Base-by-base conservation (phyloP, 1,140 invertebrate genomes). In the Phthorimaea operculella region DNA sequence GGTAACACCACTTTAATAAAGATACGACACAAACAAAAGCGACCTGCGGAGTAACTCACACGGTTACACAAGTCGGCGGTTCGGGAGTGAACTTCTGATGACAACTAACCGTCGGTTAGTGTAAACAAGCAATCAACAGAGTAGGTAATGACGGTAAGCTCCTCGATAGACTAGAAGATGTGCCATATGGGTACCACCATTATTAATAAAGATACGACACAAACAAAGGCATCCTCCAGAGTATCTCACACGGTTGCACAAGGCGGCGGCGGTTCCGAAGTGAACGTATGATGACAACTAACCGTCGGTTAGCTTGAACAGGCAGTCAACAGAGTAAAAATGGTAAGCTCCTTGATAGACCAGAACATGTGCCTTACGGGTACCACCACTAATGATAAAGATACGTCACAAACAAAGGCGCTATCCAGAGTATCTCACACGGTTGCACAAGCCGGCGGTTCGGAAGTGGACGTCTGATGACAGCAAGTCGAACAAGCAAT, bases 51-150 rank as follows among this genome's bases (percentile, higher is more conserved):
- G 54, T 70, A 60, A 74, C 68, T 70, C 68, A 70, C 58, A 62
- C 61, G 63, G 55, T 72, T 72, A 58, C 66, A 62, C 62, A 70
- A 74, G 58, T 59, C 65, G 66, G 21, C 64, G 66, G 21, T 53
- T 72, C 66, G 74, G 72, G 79, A 76, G 70, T 74, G 68, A 74
- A 62, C 56, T 64, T 42, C 56, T 65, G 62, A 64, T 48, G 60
- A 70, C 66, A 65, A 52, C 58, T 67, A 75, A 78, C 72, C 63
- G 64, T 57, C 52, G 55, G 52, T 56, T 53, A 69, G 62, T 71
- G 69, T 47, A 28, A 4, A 4, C 21, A 28, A 28, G 21, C 21
- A 28, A 28, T 28, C 21, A 28, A 4, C 21, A 28, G 21, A 6
- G 6, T 28, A 6, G 21, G 21, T 28, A 28, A n/a, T n/a, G n/a